Evolutionary conservation across 2,888 invertebrate genomes (phyloP).

Genomic region (Gymnoscelis rufifasciata): DNA sequence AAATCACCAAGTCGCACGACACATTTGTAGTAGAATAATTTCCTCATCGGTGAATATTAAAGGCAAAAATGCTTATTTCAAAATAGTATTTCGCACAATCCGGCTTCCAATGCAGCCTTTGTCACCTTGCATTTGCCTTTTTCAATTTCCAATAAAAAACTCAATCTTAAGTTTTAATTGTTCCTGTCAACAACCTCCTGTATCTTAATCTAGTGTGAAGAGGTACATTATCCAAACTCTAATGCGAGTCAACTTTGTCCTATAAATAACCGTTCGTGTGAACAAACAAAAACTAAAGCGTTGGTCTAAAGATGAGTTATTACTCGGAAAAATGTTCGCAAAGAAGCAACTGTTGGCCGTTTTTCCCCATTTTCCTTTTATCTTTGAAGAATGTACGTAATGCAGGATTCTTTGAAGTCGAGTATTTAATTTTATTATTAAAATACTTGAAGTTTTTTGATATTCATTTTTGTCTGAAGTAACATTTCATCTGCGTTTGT

Average conservation of each 20-base stretch:
- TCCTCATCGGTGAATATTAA: no score
- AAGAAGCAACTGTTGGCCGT: conserved; percentile 26
- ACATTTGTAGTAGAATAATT: no score
- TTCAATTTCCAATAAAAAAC: no score
- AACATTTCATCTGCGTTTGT: conserved; percentile 16
- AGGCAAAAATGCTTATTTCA: no score
- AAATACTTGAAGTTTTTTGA: conserved; percentile 20
- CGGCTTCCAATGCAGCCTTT: no score
- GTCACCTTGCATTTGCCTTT: no score
- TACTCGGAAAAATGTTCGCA: conserved; percentile 22
- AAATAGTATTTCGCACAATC: no score
- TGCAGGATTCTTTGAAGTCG: conserved; percentile 12
- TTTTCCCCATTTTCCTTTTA: conserved; percentile 15
- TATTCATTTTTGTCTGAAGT: conserved; percentile 11
- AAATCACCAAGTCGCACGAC: no score
- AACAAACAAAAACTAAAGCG: conserved; percentile 34
- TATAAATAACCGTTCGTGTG: conserved; percentile 43
- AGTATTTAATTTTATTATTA: conserved; percentile 19
- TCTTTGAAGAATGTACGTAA: conserved; percentile 14
- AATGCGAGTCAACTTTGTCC: conserved; percentile 26
- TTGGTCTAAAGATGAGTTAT: conserved; percentile 37
- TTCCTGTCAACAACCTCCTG: no score
- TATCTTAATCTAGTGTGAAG: no score
- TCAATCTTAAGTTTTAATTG: no score
- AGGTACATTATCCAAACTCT: neutral